Evolutionary conservation across 2,888 invertebrate genomes (phyloP), one percentile per base, ranked within the genome.

Genomic region (Phragmatobia fuliginosa): DNA sequence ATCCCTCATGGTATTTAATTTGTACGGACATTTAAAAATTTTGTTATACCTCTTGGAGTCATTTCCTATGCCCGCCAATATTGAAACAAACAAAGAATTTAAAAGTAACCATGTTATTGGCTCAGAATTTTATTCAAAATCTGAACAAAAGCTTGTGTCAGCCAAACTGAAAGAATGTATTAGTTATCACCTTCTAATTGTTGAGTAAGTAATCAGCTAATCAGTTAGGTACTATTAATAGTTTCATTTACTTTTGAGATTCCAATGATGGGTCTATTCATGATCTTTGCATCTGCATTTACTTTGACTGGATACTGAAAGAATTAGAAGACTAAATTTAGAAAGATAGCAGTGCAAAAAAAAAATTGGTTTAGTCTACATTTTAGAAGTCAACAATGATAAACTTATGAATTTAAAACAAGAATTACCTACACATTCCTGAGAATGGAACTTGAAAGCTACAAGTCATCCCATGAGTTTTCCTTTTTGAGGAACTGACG

Each of bases 1-100:
- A 1, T 75, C 78, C 8, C 45, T 83, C 10, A 80, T 84, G 71
- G 73, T 85, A 16, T 82, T 84, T 33, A 76, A 78, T 21, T 33
- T 84, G 18, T 41, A 41, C 18, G 41, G 41, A 18, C 41, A 41
- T 41, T 41, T 41, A 18, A 41, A 41, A 41, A 41, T 41, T 41
- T 41, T 41, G 18, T 18, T 41, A 41, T 18, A 41, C 5, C 41
- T 41, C 41, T 3, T 41, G 3, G 41, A 41, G 16, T 75, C 74
- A 0, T 81, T 83, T 33, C 82, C 83, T 3, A 70, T 56, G 63
- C 77, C 85, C 4, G 68, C 71, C 4, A 52, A 62, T 5, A 41
- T 31, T n/a, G 18, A 33, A 49, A 25, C 25, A 16, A 25, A 25
- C 16, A 25, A 25, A 25, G 52, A 25, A 32, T 16, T 52, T 18